A percentile compares a stretch with the other conserved stretches of the same genome.
These are phyloP conservation scores for Cheilosia variabilis DNA, from an alignment of 2,888 invertebrate genomes.

Conservation along the genomic window DNA sequence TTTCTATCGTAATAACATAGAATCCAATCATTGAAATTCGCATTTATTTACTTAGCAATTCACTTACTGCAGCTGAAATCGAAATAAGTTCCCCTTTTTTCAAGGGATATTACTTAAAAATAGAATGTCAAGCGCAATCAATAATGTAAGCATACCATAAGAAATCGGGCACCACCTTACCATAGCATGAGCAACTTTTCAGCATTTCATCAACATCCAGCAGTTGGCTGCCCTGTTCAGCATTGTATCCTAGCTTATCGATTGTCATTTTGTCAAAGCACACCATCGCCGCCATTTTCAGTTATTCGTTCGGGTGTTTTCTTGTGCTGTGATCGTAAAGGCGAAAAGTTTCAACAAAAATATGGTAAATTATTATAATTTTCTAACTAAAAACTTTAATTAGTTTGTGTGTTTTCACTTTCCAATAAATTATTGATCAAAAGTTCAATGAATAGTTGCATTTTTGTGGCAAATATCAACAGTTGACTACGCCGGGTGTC, in stretches of 20 bases:
- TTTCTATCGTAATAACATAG: no score
- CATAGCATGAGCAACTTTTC: constrained; percentile 27
- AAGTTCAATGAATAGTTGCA: constrained; percentile 4
- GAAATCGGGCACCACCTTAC: constrained; percentile 32
- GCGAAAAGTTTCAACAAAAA: constrained; percentile 62
- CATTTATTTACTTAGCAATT: no score
- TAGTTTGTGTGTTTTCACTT: constrained; percentile 48
- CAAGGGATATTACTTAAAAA: no score
- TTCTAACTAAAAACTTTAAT: constrained; percentile 47
- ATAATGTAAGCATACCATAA: not conserved
- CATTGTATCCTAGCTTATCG: constrained; percentile 60
- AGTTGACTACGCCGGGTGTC: constrained; percentile 75
- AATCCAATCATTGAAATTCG: no score
- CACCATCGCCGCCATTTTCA: constrained; percentile 72
- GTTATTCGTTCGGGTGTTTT: constrained; percentile 75
- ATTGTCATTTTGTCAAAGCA: constrained; percentile 71
- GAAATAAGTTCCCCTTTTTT: no score
- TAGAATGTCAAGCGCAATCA: no score
- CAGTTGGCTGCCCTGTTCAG: constrained; percentile 58
- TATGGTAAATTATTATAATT: constrained; percentile 66
- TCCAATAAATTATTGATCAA: not conserved
- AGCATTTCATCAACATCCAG: constrained; percentile 14
- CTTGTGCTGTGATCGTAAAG: constrained; percentile 67
- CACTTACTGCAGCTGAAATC: no score
- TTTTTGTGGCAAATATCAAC: constrained; percentile 64